Percentiles rank a stretch among this genome's conserved stretches.
Conservation (phyloP, 2,113 vertebrate genomes). For the Poeciliopsis retropinna region DNA sequence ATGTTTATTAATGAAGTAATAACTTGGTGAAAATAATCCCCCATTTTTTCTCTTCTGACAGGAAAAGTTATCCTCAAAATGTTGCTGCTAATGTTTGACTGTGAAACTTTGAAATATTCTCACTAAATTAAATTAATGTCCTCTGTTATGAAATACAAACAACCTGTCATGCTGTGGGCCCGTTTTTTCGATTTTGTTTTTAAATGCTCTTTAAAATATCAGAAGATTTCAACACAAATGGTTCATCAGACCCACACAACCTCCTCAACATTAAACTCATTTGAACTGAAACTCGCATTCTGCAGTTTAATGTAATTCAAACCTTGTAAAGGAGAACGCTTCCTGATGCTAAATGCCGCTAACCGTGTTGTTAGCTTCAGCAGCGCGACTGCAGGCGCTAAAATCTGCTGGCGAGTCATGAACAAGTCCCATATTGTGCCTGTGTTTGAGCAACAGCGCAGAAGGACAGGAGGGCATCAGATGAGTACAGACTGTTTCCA, state of each 20-base stretch:
- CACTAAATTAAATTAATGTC: neutral
- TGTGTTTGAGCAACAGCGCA: conserved; percentile 27
- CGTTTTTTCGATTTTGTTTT: neutral
- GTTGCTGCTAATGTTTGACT: too few species aligned
- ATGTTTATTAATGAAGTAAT: too few species aligned
- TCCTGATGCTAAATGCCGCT: neutral
- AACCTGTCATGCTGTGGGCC: neutral
- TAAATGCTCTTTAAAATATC: too few species aligned
- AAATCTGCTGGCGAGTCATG: conserved; percentile 14
- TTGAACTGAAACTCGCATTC: neutral
- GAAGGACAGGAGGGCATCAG: conserved; percentile 69
- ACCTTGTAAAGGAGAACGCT: too few species aligned
- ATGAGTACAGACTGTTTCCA: conserved; percentile 75
- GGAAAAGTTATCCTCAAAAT: too few species aligned
- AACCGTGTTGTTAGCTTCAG: neutral
- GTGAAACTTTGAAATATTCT: too few species aligned
- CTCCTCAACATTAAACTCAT: too few species aligned
- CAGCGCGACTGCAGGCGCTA: neutral
- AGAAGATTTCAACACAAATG: too few species aligned
- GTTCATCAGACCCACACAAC: too few species aligned
- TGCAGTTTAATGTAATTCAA: neutral
- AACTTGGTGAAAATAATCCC: too few species aligned
- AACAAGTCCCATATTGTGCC: conserved; percentile 32
- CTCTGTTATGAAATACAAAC: neutral
- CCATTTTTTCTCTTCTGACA: too few species aligned